Conservation (phyloP, 2,113 vertebrate genomes). For the Pterocles gutturalis region DNA sequence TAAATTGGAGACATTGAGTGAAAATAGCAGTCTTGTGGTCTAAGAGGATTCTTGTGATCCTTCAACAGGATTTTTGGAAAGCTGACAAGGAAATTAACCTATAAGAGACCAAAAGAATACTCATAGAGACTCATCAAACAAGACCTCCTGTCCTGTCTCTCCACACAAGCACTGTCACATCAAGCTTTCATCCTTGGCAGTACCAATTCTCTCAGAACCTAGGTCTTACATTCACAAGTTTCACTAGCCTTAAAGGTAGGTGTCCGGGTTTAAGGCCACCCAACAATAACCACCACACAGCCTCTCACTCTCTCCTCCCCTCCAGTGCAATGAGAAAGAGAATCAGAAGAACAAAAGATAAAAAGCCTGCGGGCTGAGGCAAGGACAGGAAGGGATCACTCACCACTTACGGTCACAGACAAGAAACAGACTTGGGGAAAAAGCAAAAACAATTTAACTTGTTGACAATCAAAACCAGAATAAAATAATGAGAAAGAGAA, state of each 20-base stretch:
- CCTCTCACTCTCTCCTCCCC: too few relatives aligned
- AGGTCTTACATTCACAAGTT: not conserved
- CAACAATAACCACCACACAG: too few relatives aligned
- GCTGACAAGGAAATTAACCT: not conserved
- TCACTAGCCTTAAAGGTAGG: not conserved
- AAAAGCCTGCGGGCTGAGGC: too few relatives aligned
- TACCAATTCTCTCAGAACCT: not conserved
- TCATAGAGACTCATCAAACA: not conserved
- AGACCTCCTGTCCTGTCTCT: not conserved
- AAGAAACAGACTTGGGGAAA: too few relatives aligned
- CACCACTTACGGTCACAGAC: too few relatives aligned
- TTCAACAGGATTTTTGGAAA: not conserved
- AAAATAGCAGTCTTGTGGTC: not conserved
- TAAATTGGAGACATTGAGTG: not conserved
- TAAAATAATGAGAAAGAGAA: too few relatives aligned
- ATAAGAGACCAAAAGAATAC: not conserved
- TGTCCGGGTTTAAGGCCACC: too few relatives aligned
- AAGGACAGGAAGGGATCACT: too few relatives aligned
- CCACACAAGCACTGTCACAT: not conserved
- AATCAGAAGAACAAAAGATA: too few relatives aligned
- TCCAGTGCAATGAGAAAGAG: too few relatives aligned
- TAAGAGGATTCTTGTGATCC: not conserved
- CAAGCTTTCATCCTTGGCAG: not conserved
- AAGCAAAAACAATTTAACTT: too few relatives aligned
- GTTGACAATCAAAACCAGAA: too few relatives aligned